phyloP scores from a whole-genome alignment of 2,113 vertebrate genomes.

The Pantherophis guttatus region DNA sequence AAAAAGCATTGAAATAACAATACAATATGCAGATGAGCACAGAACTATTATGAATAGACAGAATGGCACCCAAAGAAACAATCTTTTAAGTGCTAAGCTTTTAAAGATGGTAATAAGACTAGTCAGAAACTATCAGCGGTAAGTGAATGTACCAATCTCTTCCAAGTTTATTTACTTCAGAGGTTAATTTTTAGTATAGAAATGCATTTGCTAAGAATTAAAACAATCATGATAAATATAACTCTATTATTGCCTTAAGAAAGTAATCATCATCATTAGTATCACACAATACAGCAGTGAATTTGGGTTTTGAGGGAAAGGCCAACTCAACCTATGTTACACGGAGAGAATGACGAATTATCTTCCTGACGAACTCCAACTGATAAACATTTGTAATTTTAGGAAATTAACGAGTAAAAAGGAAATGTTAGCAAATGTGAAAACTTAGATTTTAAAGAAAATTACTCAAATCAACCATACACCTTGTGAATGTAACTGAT shows the following conservation, averaged over 20 bases:
- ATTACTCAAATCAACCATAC: neutral
- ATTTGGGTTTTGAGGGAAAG: neutral
- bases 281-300: neutral
- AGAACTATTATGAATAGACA: neutral
- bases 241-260: neutral
- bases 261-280: neutral
- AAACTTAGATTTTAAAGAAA: neutral
- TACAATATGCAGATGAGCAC: neutral
- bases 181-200: neutral
- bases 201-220: neutral
- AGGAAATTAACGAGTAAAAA: neutral
- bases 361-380: neutral
- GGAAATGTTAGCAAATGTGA: neutral
- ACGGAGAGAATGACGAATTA: neutral
- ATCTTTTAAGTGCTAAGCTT: neutral
- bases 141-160: neutral
- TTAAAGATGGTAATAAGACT: neutral
- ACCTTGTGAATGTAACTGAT: neutral
- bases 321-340: neutral
- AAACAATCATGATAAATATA: neutral
- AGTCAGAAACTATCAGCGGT: neutral
- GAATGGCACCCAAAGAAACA: neutral
- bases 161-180: neutral
- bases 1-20: neutral
- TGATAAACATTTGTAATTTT: neutral